Conservation (phyloP, 1,140 invertebrate genomes). For the Hypothenemus hampei region DNA sequence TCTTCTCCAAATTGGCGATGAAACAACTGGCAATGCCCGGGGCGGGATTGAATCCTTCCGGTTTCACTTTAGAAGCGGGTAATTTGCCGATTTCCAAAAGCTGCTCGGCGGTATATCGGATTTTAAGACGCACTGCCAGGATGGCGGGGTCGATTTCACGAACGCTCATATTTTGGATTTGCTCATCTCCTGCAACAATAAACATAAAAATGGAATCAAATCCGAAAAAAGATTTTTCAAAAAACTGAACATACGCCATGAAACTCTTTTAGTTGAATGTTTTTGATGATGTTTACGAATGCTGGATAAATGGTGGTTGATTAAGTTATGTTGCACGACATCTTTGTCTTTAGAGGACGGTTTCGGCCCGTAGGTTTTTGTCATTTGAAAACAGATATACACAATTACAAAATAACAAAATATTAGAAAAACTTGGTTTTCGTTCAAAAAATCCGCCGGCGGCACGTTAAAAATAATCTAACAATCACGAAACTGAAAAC, state of each 20-base stretch:
- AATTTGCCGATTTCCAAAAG: constrained; percentile 68
- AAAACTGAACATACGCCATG: constrained; percentile 31
- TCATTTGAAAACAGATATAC: too few species aligned
- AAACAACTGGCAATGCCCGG: too few species aligned
- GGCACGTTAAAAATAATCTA: constrained; percentile 19
- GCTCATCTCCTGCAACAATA: constrained; percentile 35
- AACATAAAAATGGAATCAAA: not conserved
- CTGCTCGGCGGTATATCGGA: constrained; percentile 55
- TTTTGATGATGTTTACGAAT: constrained; percentile 21
- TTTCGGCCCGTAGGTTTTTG: too few species aligned
- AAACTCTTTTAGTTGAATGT: constrained; percentile 28
- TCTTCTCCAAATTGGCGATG: constrained; percentile 46
- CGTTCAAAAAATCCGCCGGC: constrained; percentile 17
- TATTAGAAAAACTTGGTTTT: too few species aligned
- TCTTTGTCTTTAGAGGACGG: too few species aligned
- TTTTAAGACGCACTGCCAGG: constrained; percentile 29
- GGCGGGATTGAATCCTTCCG: constrained; percentile 36
- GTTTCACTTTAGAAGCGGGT: constrained; percentile 59
- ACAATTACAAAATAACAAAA: too few species aligned
- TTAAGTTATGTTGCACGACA: too few species aligned
- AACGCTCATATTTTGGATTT: constrained; percentile 29
- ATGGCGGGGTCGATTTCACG: constrained; percentile 38
- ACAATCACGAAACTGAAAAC: too few species aligned
- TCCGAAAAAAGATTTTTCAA: not conserved
- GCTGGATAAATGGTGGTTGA: too few species aligned